phyloP scores from a whole-genome alignment of 2,113 vertebrate species.

The Narcine bancroftii region DNA sequence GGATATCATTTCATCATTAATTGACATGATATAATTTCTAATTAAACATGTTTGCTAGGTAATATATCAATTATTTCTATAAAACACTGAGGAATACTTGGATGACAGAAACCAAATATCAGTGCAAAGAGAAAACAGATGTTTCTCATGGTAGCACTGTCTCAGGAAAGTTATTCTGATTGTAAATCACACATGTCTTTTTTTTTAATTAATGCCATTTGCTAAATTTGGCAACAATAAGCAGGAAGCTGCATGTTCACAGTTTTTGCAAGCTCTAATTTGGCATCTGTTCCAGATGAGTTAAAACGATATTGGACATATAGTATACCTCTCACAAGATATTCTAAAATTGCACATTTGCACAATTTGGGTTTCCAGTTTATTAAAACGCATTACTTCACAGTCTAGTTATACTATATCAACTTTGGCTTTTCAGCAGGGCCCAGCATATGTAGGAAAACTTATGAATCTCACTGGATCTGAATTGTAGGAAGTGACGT shows the following conservation, averaged over 20 bases:
- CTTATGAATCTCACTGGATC: background rate
- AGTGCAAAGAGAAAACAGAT: background rate
- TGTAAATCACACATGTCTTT: constrained; percentile 17
- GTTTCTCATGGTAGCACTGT: constrained; percentile 19
- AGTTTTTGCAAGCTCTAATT: background rate
- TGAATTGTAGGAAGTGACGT: background rate
- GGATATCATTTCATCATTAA: background rate
- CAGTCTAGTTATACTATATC: background rate
- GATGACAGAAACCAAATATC: background rate
- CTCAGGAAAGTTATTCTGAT: constrained; percentile 10
- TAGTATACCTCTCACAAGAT: background rate
- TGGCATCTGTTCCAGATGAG: background rate
- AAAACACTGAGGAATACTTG: background rate
- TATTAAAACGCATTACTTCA: background rate
- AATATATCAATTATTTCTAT: background rate
- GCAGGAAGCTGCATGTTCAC: background rate
- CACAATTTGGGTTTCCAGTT: background rate
- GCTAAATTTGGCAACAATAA: constrained; percentile 29
- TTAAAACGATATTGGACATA: background rate
- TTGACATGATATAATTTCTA: background rate
- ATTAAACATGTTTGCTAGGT: background rate
- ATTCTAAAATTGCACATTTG: constrained; percentile 9
- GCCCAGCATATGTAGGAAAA: background rate
- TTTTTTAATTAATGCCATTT: constrained; percentile 15
- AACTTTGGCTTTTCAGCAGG: background rate